Percentiles rank a stretch among this genome's conserved stretches.
These are phyloP conservation scores for Cygnus atratus DNA, from an alignment of 2,113 vertebrate species.

Conservation along the genomic window DNA sequence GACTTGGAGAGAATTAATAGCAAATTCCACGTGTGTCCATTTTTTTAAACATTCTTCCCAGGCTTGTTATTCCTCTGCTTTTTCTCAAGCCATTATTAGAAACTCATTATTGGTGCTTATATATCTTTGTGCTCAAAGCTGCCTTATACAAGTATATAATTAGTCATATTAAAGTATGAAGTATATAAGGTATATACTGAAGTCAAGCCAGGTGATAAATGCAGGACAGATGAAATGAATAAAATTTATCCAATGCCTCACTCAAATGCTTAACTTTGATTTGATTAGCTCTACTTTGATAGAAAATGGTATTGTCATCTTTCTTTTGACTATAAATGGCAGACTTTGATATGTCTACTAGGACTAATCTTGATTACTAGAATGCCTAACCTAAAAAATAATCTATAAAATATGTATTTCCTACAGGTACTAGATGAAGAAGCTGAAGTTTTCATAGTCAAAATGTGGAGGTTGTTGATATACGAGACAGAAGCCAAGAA, in stretches of 20 bases:
- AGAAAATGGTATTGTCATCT: not conserved
- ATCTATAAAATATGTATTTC: conserved; percentile 15
- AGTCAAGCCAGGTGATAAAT: not conserved
- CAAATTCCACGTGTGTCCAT: not conserved
- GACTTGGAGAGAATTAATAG: not conserved
- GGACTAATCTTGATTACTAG: not conserved
- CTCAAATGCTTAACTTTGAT: not conserved
- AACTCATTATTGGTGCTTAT: not conserved
- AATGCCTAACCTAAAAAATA: conserved; percentile 4
- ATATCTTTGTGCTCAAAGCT: not conserved
- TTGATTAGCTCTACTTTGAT: not conserved
- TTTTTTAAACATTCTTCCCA: not conserved
- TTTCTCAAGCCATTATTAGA: not conserved
- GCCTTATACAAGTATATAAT: not conserved
- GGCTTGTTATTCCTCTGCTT: not conserved
- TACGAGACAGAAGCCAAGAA: conserved; percentile 99
- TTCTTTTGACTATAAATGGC: not conserved
- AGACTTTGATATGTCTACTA: not conserved
- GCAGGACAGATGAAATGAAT: not conserved
- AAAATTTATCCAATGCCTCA: not conserved
- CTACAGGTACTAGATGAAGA: conserved; percentile 97
- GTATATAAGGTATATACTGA: not conserved
- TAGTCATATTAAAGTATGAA: not conserved
- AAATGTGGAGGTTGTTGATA: conserved; percentile 99
- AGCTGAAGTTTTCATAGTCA: conserved; percentile 99